phyloP scores from a whole-genome alignment of 2,113 vertebrate genomes.

The Vulpes ferrilata region DNA sequence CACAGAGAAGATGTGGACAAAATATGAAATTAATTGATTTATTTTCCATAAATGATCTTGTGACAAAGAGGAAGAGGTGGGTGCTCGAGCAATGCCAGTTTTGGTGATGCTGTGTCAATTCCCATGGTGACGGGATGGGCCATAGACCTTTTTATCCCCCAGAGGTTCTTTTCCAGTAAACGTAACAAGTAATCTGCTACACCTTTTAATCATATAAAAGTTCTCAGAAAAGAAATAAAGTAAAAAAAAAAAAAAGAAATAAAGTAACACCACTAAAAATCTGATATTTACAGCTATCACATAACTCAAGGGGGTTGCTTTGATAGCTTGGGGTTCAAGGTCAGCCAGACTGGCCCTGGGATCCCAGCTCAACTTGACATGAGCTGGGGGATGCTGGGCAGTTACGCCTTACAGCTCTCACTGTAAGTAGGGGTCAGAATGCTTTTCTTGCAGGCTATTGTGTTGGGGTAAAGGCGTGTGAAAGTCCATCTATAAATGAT shows the following conservation, averaged over 20 bases:
- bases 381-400: neutral
- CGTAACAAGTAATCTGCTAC: accelerated
- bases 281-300: accelerated
- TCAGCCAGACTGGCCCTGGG: neutral
- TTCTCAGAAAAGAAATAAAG: neutral
- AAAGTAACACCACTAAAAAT: accelerated
- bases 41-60: neutral
- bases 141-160: accelerated
- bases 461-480: accelerated
- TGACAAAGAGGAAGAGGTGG: neutral
- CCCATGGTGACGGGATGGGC: accelerated
- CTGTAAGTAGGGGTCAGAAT: too few species aligned
- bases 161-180: neutral
- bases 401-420: neutral
- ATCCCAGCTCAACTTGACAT: neutral
- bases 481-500: accelerated
- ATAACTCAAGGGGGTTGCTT: neutral
- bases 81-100: accelerated
- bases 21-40: neutral
- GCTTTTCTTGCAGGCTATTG: neutral
- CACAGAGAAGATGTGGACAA: neutral
- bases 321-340: neutral
- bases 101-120: accelerated
- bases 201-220: accelerated
- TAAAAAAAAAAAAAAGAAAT: neutral